Evolutionary conservation across 2,113 vertebrate genomes (phyloP), one percentile per base, ranked within the genome.

Genomic region (Chloebia gouldiae): DNA sequence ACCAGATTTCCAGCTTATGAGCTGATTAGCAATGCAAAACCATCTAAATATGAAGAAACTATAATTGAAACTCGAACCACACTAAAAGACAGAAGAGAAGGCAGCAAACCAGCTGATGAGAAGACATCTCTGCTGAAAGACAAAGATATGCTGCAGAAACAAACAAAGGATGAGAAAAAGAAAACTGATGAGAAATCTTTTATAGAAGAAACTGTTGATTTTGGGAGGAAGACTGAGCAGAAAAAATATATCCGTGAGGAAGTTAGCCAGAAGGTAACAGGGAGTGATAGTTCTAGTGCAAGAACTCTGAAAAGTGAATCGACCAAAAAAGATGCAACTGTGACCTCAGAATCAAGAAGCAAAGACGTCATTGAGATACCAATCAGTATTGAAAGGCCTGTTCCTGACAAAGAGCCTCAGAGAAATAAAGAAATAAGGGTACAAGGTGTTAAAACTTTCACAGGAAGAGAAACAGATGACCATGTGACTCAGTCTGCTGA

Each of bases 181-280:
- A 83, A 66, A 92, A 68, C 23, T 17, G 70, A 77, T 37, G 88
- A 96, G 54, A 96, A 88, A 82, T 9, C 73, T 75, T 13, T 50
- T 15, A 16, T 3, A 76, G 79, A 66, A 14, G 96, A 97, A 82
- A 78, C 33, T 15, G 28, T 73, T 13, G 27, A 56, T 78, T 76
- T 94, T 91, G 96, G 81, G 65, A 95, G 86, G 88, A 96, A 95
- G 40, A 73, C 30, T 20, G 97, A 94, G 75, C 94, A 78, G 84
- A 97, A 80, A 59, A 96, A 72, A 51, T 97, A 97, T 7, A 68
- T 94, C 47, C 81, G 25, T 39, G 97, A 98, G 70, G 97, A 97
- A 47, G 37, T 93, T 13, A 95, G 95, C 23, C 96, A 95, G 69
- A 97, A 71, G 21, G 37, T 91, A 15, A 94, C 91, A 35, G 49